Conservation (phyloP, 2,797 vertebrate species). For the Fratercula arctica region DNA sequence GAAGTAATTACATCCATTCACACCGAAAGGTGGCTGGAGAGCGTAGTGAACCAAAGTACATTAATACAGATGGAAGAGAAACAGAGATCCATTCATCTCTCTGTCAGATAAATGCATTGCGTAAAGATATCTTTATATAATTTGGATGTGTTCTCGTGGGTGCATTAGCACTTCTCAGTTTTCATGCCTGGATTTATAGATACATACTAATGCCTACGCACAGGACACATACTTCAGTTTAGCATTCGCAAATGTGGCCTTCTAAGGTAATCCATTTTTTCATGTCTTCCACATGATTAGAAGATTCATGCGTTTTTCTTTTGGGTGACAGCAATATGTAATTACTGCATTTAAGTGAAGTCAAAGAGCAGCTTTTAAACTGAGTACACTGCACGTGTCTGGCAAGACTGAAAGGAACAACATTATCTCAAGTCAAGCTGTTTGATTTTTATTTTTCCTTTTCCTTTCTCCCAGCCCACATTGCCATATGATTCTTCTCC, state of each 20-base stretch:
- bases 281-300: background rate
- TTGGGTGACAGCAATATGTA: background rate
- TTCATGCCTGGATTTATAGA: background rate
- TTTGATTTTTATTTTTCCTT: background rate
- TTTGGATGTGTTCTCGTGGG: background rate
- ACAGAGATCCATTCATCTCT: background rate
- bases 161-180: background rate
- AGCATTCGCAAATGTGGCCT: background rate
- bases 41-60: background rate
- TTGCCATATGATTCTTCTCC: background rate
- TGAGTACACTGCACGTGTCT: background rate
- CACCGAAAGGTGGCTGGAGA: background rate
- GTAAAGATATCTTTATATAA: background rate
- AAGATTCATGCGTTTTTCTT: background rate
- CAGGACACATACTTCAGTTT: background rate
- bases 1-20: conserved; percentile 36
- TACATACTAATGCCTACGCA: background rate
- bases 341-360: background rate
- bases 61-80: conserved; percentile 1
- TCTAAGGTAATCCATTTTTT: background rate
- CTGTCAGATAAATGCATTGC: background rate
- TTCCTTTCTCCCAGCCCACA: background rate
- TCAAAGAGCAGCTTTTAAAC: background rate
- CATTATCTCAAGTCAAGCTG: background rate
- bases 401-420: background rate